These are phyloP conservation scores for Xestoiulus laeticollis DNA, from an alignment of 2,888 invertebrate species.

Conservation along the genomic window DNA sequence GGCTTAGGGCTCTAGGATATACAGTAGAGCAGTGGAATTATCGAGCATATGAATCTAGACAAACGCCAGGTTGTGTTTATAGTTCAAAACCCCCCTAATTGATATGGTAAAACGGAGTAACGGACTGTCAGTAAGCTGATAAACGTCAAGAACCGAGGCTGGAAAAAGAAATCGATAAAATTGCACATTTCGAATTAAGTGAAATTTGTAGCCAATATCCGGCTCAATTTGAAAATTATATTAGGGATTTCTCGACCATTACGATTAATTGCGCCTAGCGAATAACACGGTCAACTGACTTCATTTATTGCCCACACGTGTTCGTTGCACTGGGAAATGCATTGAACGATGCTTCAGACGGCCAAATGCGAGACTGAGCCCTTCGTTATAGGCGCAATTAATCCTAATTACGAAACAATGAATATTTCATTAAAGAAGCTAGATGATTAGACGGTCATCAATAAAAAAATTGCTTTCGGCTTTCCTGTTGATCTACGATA, in stretches of 20 bases:
- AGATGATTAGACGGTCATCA: neutral
- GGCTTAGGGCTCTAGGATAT: neutral
- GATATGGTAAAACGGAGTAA: neutral
- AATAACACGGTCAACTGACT: neutral
- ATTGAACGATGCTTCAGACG: neutral
- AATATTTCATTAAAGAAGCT: neutral
- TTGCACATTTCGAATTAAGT: neutral
- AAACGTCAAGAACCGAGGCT: neutral
- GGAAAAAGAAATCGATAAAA: neutral
- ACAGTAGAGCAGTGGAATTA: too few relatives aligned
- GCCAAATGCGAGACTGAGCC: too few relatives aligned
- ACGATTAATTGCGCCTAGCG: neutral
- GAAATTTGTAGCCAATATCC: neutral
- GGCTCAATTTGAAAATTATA: conserved; percentile 4
- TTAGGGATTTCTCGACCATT: neutral
- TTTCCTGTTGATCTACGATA: neutral
- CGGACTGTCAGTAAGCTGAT: neutral
- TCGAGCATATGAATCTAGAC: neutral
- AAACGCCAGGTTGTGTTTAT: conserved; percentile 24
- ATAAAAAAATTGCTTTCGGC: neutral
- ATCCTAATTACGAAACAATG: conserved; percentile 8
- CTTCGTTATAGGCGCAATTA: conserved; percentile 9
- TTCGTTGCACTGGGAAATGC: neutral
- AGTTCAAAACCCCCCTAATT: neutral
- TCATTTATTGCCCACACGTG: neutral